Evolutionary conservation across 2,888 invertebrate species (phyloP).

Genomic region (Leucania comma): DNA sequence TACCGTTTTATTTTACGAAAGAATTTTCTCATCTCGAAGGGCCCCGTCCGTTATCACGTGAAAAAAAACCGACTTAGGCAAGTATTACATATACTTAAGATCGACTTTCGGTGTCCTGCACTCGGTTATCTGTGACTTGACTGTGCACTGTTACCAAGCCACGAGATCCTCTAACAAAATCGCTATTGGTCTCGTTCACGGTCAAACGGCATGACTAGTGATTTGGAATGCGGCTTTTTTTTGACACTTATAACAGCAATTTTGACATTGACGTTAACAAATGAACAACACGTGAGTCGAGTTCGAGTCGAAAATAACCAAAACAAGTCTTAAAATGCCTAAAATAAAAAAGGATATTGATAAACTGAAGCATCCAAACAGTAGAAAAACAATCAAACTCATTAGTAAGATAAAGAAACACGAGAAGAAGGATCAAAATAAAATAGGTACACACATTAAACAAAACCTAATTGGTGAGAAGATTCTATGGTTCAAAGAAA

Average conservation of each 20-base stretch:
- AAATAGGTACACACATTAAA: conserved; percentile 93
- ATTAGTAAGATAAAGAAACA: conserved; percentile 93
- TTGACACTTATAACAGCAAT: not conserved
- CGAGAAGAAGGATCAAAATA: conserved; percentile 91
- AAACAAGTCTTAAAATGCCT: conserved; percentile 76
- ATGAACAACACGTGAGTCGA: conserved; percentile 23
- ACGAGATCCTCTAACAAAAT: too few species aligned
- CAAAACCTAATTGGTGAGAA: conserved; percentile 94
- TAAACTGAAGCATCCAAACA: conserved; percentile 95
- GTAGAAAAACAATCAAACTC: conserved; percentile 94
- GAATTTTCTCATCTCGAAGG: too few species aligned
- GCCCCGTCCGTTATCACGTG: too few species aligned
- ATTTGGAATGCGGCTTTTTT: not conserved
- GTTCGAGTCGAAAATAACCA: conserved; percentile 21
- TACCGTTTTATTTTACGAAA: too few species aligned
- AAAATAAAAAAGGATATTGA: conserved; percentile 82
- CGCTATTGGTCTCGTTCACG: too few species aligned
- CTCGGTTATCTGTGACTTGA: too few species aligned
- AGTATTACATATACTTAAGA: too few species aligned
- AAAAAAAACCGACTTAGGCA: too few species aligned
- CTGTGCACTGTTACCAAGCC: too few species aligned
- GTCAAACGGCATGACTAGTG: not conserved
- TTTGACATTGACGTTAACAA: conserved; percentile 42
- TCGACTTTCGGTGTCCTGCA: too few species aligned
- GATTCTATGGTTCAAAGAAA: conserved; percentile 94